Evolutionary conservation across 2,113 vertebrate species (phyloP).

Genomic region (Brachyhypopomus occidentalis): DNA sequence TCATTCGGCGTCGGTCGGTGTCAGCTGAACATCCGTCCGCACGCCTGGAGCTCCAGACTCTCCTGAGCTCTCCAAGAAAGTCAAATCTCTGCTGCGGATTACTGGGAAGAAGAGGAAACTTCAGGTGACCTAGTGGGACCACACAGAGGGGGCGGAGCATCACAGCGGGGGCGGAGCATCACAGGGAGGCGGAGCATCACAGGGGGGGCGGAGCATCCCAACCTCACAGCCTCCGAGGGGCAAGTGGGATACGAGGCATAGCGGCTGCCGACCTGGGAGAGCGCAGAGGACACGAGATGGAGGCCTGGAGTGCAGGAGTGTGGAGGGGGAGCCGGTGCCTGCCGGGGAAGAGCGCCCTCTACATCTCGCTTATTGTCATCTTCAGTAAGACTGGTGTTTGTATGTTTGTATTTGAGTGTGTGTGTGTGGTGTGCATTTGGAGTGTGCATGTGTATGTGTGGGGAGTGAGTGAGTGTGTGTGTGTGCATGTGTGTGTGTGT

Average conservation of each 20-base stretch:
- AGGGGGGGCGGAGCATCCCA: no score
- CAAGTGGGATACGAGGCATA: background rate
- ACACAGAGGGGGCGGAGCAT: no score
- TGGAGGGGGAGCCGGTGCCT: constrained; percentile 49
- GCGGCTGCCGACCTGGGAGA: no score
- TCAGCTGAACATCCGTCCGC: background rate
- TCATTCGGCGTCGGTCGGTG: background rate
- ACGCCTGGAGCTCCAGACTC: no score
- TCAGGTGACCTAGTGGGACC: no score
- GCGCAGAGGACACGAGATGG: background rate
- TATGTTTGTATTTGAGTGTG: background rate
- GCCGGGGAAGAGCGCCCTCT: constrained; percentile 29
- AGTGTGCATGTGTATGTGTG: no score
- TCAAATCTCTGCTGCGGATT: background rate
- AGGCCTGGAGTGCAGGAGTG: constrained; percentile 65
- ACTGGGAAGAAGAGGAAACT: no score
- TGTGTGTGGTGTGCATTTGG: background rate
- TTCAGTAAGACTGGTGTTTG: constrained; percentile 64
- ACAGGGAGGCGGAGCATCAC: no score
- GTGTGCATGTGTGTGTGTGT: background rate
- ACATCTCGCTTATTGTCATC: constrained; percentile 63
- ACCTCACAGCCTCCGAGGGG: no score
- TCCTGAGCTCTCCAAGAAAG: background rate
- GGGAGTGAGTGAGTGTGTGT: background rate
- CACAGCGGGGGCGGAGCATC: no score